A percentile compares a stretch with the other conserved stretches of the same genome.
Evolutionary conservation across 2,888 invertebrate genomes (phyloP).

Genomic region (Eurois occulta): DNA sequence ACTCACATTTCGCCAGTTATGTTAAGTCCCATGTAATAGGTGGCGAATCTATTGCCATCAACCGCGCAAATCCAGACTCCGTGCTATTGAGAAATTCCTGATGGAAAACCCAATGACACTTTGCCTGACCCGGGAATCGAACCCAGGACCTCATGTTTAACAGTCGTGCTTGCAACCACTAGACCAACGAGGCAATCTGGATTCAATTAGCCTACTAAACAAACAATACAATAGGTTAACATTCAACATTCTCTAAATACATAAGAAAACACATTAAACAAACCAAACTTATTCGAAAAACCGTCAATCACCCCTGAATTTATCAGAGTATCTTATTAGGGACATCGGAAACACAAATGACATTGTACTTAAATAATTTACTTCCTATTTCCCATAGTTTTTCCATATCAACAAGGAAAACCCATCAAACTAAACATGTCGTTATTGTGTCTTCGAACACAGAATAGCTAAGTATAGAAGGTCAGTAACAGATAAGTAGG

Average conservation of each 20-base stretch:
- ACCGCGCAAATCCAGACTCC: too few species aligned
- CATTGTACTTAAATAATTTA: conserved; percentile 42
- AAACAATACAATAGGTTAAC: conserved; percentile 3
- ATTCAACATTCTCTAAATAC: not conserved
- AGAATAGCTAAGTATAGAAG: conserved; percentile 6
- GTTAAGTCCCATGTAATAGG: too few species aligned
- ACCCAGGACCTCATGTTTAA: too few species aligned
- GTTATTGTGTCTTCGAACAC: conserved; percentile 37
- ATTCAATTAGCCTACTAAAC: not conserved
- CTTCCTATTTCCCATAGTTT: conserved; percentile 42
- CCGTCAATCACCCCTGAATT: conserved; percentile 19
- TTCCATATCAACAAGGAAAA: conserved; percentile 51
- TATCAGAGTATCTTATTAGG: conserved; percentile 20
- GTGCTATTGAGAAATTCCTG: too few species aligned
- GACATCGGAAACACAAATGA: conserved; percentile 34
- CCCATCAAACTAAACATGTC: conserved; percentile 56
- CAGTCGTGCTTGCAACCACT: too few species aligned
- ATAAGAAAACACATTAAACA: conserved; percentile 27
- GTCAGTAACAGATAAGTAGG: not conserved
- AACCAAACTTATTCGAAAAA: conserved; percentile 12
- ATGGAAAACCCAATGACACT: too few species aligned
- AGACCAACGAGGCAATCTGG: not conserved
- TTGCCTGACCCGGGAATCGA: too few species aligned
- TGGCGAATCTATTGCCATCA: too few species aligned
- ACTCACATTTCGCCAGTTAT: too few species aligned